phyloP scores from a whole-genome alignment of 2,888 invertebrate genomes.

The Labia minor region DNA sequence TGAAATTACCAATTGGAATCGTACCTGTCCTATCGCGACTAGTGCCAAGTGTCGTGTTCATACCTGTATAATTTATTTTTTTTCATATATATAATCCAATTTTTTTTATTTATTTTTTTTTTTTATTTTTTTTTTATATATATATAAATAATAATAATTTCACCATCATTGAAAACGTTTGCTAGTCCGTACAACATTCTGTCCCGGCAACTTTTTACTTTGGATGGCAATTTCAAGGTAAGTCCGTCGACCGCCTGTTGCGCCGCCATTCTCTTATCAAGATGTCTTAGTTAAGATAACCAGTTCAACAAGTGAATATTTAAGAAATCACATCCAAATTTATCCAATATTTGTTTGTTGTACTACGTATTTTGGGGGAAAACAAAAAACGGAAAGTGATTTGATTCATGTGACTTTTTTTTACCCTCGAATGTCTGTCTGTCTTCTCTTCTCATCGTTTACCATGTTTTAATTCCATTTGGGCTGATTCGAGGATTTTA shows the following conservation, averaged over 20 bases:
- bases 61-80: neutral
- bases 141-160: no score
- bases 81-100: neutral
- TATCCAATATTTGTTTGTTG: no score
- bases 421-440: no score
- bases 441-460: no score
- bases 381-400: no score
- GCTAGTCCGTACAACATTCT: neutral
- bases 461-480: no score
- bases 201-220: neutral
- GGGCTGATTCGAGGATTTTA: no score
- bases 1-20: neutral
- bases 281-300: neutral
- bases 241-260: conserved; percentile 7
- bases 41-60: neutral
- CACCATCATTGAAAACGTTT: no score
- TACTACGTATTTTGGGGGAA: no score
- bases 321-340: neutral
- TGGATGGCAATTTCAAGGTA: conserved; percentile 7
- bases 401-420: no score
- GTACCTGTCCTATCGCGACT: neutral
- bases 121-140: no score
- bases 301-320: conserved; percentile 4
- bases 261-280: conserved; percentile 3
- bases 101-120: no score